Conservation (phyloP, 2,888 invertebrate genomes). For the Limnephilus auricula region DNA sequence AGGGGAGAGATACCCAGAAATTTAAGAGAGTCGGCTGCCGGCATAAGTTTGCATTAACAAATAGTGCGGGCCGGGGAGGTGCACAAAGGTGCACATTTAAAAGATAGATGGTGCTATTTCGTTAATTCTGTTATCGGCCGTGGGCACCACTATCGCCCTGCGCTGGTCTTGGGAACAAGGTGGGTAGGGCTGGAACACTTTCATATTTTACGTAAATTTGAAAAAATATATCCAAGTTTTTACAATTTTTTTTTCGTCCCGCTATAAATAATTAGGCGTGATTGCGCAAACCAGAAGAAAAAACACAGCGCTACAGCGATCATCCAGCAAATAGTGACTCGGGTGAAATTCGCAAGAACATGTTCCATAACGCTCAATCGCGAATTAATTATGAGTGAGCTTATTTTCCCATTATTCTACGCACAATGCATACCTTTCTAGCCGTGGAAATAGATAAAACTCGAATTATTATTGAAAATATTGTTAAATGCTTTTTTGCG, state of each 20-base stretch:
- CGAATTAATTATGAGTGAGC: too few relatives aligned
- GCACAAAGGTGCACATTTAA: slow-evolving; percentile 80
- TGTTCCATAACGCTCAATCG: too few relatives aligned
- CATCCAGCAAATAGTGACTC: too few relatives aligned
- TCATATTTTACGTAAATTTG: not conserved
- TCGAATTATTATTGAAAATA: too few relatives aligned
- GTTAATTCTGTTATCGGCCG: slow-evolving; percentile 82
- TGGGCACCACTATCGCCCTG: slow-evolving; percentile 72
- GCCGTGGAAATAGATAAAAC: too few relatives aligned
- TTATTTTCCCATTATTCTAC: too few relatives aligned
- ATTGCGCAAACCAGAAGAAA: too few relatives aligned
- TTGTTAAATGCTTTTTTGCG: too few relatives aligned
- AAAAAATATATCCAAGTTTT: not conserved
- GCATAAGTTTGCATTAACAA: slow-evolving; percentile 65
- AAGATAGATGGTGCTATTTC: slow-evolving; percentile 82
- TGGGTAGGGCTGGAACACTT: not conserved
- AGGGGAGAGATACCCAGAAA: slow-evolving; percentile 59
- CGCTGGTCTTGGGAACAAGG: slow-evolving; percentile 57
- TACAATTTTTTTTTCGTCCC: not conserved
- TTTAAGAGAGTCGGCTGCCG: slow-evolving; percentile 59
- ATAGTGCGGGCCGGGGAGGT: slow-evolving; percentile 66
- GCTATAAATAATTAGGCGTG: too few relatives aligned
- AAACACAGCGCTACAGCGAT: too few relatives aligned
- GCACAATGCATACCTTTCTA: too few relatives aligned
- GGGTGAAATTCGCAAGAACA: too few relatives aligned